A percentile compares a stretch with the other conserved stretches of the same genome.
These are phyloP conservation scores for Trichosurus vulpecula DNA, from an alignment of 2,797 vertebrate species.

Conservation along the genomic window DNA sequence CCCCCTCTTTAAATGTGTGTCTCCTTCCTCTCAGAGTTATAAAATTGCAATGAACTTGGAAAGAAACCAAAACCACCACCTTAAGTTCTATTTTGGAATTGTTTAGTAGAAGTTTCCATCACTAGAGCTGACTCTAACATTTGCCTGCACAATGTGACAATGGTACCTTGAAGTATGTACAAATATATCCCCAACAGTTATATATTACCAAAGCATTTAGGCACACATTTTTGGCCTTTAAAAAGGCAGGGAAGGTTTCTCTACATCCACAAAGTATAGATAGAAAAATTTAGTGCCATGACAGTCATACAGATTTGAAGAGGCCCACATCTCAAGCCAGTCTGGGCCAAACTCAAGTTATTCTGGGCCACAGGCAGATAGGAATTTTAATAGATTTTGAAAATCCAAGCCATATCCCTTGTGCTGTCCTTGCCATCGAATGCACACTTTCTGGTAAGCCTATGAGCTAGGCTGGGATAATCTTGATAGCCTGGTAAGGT, in stretches of 20 bases:
- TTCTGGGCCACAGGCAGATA: background rate
- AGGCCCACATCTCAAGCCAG: background rate
- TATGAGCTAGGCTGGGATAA: background rate
- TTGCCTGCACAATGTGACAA: background rate
- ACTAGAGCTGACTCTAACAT: background rate
- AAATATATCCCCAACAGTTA: background rate
- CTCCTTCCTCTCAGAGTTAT: background rate
- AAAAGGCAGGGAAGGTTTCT: background rate
- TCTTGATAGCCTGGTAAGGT: background rate
- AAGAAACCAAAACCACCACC: background rate
- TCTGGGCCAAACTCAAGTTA: constrained; percentile 10
- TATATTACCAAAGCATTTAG: background rate
- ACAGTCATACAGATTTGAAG: background rate
- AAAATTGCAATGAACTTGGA: background rate
- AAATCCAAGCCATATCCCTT: background rate
- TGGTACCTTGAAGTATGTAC: background rate
- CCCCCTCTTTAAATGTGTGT: background rate
- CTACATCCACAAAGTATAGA: background rate
- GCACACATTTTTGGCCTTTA: background rate
- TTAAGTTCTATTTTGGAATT: background rate
- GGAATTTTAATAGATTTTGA: background rate
- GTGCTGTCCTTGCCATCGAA: background rate
- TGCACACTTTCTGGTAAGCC: background rate
- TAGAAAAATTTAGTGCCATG: background rate
- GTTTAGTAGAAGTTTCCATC: background rate